These are phyloP conservation scores for Pseudocheirus occidentalis DNA, from an alignment of 2,797 vertebrate genomes.

Conservation along the genomic window DNA sequence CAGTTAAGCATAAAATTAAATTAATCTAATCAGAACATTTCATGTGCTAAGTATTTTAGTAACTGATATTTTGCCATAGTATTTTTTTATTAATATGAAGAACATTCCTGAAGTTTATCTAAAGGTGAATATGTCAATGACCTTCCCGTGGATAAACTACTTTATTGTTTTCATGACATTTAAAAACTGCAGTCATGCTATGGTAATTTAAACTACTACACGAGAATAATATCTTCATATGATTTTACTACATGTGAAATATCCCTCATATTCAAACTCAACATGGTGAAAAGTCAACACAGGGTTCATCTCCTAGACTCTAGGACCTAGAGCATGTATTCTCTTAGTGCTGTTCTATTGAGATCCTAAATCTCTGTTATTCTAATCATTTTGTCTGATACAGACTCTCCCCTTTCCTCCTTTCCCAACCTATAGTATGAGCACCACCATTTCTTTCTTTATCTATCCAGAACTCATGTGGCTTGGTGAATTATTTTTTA, in stretches of 20 bases:
- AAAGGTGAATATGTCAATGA: slow-evolving; percentile 37
- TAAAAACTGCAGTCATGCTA: slow-evolving; percentile 34
- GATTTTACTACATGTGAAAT: slow-evolving; percentile 48
- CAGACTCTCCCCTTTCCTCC: slow-evolving; percentile 35
- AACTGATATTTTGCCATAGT: slow-evolving; percentile 4
- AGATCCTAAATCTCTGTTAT: slow-evolving; percentile 2
- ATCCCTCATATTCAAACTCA: slow-evolving; percentile 51
- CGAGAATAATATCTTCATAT: slow-evolving; percentile 35
- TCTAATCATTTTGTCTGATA: slow-evolving; percentile 32
- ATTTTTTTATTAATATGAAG: slow-evolving; percentile 12
- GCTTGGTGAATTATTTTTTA: background rate
- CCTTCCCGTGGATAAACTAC: background rate
- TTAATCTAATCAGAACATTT: slow-evolving; percentile 24
- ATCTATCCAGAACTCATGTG: background rate
- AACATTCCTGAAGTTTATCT: slow-evolving; percentile 40
- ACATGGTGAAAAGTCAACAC: slow-evolving; percentile 43
- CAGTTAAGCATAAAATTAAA: slow-evolving; percentile 47
- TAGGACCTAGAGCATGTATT: too few species aligned
- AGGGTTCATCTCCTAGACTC: slow-evolving; percentile 33
- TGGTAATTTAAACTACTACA: slow-evolving; percentile 22
- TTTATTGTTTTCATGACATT: slow-evolving; percentile 36
- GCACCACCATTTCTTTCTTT: slow-evolving; percentile 45
- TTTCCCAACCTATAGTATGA: background rate
- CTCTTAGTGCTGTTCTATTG: slow-evolving; percentile 37
- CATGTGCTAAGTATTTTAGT: slow-evolving; percentile 35